Base-by-base conservation (phyloP, 1,140 invertebrate genomes). In the Charaxes varanes region DNA sequence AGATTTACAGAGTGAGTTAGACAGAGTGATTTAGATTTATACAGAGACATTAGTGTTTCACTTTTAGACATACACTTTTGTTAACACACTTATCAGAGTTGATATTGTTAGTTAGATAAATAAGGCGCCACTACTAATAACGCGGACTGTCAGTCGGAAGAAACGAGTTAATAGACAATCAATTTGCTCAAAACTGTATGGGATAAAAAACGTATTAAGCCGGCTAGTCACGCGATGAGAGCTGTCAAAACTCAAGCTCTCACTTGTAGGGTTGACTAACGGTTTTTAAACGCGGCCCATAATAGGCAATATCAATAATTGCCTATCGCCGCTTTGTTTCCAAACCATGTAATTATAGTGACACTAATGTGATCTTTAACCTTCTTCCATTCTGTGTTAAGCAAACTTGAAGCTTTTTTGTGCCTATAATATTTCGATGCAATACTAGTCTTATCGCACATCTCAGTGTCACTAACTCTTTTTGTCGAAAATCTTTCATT, bases 131-230 rank as follows among this genome's bases (percentile, higher is more conserved):
- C 59, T 43, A 55, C 48, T 55, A 61, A 64, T 55, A 53, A 35
- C 40, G 36, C 56, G 48, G 42, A 49, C 59, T 61, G 63, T 65
- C 67, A 64, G 53, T 57, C 53, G 38, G 44, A 30, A 54, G 46
- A 53, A 71, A 73, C 65, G 62, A 69, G 55, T 60, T 71, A 73
- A 73, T 73, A 69, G 64, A 58, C 52, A 69, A 69, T 71, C 67
- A 77, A 73, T 77, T 77, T 63, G 45, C 50, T 50, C 41, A 41
- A 64, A 70, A 55, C 40, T 62, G 32, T 52, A 49, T 51, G 49
- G 37, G 41, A 48, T 65, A 68, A 72, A 72, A 76, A 61, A 55
- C 35, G 23, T 54, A 62, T 62, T 61, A 66, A 42, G 47, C 47
- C 45, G 54, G 43, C 54, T 59, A 57, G 66, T 73, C 72, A 77